These are phyloP conservation scores for Pocillopora verrucosa DNA, from an alignment of 64 coral and sea anemone species.

Conservation along the genomic window DNA sequence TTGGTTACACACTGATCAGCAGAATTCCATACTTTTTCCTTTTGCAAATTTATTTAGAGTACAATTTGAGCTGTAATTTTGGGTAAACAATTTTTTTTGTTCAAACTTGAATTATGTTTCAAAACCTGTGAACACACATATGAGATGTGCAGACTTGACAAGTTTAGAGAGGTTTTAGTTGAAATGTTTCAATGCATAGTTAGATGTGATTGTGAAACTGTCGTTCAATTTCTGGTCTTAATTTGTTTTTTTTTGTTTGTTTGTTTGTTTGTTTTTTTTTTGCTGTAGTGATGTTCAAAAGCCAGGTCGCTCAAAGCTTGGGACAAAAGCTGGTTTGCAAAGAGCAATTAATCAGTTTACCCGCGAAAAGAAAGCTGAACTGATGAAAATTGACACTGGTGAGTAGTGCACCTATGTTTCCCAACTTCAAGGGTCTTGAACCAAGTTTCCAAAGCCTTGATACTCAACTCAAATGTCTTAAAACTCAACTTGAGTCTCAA, in stretches of 20 bases:
- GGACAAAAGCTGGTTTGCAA: conserved; percentile 30
- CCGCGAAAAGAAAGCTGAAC: conserved; percentile 23
- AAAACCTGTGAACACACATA: neutral
- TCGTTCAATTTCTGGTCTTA: neutral
- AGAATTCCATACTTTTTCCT: too few relatives aligned
- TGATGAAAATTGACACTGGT: conserved; percentile 20
- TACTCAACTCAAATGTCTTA: too few relatives aligned
- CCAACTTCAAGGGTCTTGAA: too few relatives aligned
- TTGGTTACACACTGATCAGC: too few relatives aligned
- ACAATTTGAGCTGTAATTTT: too few relatives aligned
- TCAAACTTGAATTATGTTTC: neutral
- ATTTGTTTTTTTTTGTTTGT: neutral
- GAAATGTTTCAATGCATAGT: neutral
- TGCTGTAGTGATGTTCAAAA: conserved; percentile 26
- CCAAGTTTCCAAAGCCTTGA: too few relatives aligned
- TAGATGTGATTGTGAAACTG: too few relatives aligned
- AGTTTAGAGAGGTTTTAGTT: neutral
- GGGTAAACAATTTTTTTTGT: too few relatives aligned
- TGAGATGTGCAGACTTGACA: neutral
- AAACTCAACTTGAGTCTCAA: too few relatives aligned
- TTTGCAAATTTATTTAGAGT: too few relatives aligned
- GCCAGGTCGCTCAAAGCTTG: conserved; percentile 22
- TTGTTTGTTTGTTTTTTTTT: neutral
- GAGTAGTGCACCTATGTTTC: neutral
- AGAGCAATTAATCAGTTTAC: conserved; percentile 35